These are phyloP conservation scores for Scaptomyza cyrtandrae DNA, from an alignment of 2,888 invertebrate species.

Conservation along the genomic window DNA sequence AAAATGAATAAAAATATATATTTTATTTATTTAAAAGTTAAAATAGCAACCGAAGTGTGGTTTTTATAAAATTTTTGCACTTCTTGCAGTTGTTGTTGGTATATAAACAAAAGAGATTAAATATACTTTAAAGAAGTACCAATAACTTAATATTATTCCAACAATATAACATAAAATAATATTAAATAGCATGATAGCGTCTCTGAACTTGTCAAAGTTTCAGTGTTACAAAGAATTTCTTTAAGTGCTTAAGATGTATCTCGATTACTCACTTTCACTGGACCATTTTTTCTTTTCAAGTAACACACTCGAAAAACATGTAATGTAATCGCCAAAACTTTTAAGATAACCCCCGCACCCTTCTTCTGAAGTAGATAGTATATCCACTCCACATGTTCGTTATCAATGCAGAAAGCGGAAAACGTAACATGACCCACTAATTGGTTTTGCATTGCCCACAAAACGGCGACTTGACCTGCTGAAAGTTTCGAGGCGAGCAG, in stretches of 20 bases:
- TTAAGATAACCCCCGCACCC: background rate
- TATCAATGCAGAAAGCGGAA: conserved; percentile 18
- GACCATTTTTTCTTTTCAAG: conserved; percentile 4
- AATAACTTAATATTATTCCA: too few species aligned
- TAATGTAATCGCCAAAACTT: conserved; percentile 12
- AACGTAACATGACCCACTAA: conserved; percentile 69
- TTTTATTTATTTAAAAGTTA: background rate
- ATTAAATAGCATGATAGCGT: background rate
- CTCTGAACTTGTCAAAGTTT: background rate
- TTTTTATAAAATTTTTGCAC: background rate
- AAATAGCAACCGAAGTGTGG: background rate
- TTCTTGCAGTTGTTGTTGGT: background rate
- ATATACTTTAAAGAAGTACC: too few species aligned
- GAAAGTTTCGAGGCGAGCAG: conserved; percentile 56
- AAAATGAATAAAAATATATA: background rate
- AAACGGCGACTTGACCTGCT: conserved; percentile 70
- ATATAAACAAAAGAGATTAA: too few species aligned
- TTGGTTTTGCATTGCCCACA: conserved; percentile 53
- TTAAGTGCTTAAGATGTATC: conserved; percentile 2
- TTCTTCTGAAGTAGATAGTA: background rate
- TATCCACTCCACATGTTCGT: background rate
- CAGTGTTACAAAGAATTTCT: background rate
- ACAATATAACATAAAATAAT: background rate
- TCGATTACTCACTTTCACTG: conserved; percentile 7
- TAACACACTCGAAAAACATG: conserved; percentile 1